Evolutionary conservation across 1,140 invertebrate species (phyloP).

Genomic region (Drosophila sechellia): DNA sequence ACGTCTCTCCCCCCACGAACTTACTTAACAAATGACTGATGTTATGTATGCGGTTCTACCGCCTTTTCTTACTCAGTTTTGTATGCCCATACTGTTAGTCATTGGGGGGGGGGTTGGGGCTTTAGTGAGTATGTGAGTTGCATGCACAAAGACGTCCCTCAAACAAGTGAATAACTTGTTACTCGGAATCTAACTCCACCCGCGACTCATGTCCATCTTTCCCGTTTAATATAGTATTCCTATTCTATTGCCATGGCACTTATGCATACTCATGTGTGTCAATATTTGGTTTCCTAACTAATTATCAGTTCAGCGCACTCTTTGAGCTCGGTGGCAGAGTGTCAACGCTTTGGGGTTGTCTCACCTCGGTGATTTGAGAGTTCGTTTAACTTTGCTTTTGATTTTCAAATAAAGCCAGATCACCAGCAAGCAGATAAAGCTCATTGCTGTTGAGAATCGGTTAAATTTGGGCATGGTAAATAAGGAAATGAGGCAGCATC

Average conservation of each 20-base stretch:
- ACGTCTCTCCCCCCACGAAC: slow-evolving; percentile 10
- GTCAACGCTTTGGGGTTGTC: slow-evolving; percentile 54
- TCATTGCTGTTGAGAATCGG: background rate
- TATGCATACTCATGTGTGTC: slow-evolving; percentile 65
- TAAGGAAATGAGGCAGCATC: slow-evolving; percentile 39
- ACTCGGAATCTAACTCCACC: slow-evolving; percentile 21
- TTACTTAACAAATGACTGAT: slow-evolving; percentile 59
- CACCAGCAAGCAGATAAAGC: slow-evolving; percentile 11
- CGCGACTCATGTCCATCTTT: background rate
- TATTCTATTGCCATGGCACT: slow-evolving; percentile 25
- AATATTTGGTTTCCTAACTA: slow-evolving; percentile 81
- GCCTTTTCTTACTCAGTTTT: slow-evolving; percentile 29
- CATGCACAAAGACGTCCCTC: slow-evolving; percentile 54
- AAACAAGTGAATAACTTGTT: slow-evolving; percentile 25
- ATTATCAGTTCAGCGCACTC: slow-evolving; percentile 82
- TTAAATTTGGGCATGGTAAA: slow-evolving; percentile 39
- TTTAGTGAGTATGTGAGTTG: slow-evolving; percentile 27
- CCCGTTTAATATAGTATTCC: slow-evolving; percentile 15
- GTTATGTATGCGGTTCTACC: slow-evolving; percentile 54
- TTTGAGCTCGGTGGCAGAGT: slow-evolving; percentile 29
- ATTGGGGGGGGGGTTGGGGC: slow-evolving; percentile 20
- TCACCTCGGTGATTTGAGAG: slow-evolving; percentile 47
- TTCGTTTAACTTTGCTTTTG: slow-evolving; percentile 80
- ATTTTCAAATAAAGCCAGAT: slow-evolving; percentile 52
- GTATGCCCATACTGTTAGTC: slow-evolving; percentile 44